These are phyloP conservation scores for Hippocampus comes DNA, from an alignment of 2,113 vertebrate species.

Conservation along the genomic window DNA sequence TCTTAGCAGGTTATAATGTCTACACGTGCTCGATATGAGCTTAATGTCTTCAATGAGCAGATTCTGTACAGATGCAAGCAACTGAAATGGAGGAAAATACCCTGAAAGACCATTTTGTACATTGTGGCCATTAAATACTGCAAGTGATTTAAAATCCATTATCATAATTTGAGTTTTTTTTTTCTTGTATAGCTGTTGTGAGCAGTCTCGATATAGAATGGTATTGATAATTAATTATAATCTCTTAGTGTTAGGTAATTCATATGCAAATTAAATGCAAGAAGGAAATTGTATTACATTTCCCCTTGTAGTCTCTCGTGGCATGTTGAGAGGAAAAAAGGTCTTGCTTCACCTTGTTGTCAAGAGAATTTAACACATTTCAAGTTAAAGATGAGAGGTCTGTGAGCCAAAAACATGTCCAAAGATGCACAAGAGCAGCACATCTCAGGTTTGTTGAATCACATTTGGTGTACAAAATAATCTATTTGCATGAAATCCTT, in stretches of 20 bases:
- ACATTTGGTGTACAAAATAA: background rate
- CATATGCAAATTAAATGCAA: conserved; percentile 66
- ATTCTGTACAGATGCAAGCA: conserved; percentile 23
- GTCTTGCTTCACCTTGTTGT: conserved; percentile 20
- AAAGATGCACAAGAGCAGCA: no score
- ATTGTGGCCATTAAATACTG: conserved; percentile 41
- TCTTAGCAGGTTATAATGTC: no score
- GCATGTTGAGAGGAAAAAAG: conserved; percentile 14
- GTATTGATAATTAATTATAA: conserved; percentile 64
- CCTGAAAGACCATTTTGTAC: conserved; percentile 29
- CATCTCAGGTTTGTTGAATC: no score
- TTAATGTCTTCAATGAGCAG: conserved; percentile 22
- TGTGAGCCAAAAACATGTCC: background rate
- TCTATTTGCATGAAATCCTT: no score
- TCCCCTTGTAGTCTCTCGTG: conserved; percentile 28
- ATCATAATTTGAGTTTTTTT: conserved; percentile 57
- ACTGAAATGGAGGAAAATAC: conserved; percentile 15
- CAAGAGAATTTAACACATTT: background rate
- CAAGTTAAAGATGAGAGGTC: background rate
- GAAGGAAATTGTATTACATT: conserved; percentile 42
- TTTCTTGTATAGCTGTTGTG: conserved; percentile 52
- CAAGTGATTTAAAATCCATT: conserved; percentile 60
- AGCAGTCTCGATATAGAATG: conserved; percentile 56
- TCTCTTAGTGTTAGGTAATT: conserved; percentile 45
- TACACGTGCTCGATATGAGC: background rate